Evolutionary conservation across 1,140 invertebrate genomes (phyloP).

Genomic region (Drosophila chauvacae): DNA sequence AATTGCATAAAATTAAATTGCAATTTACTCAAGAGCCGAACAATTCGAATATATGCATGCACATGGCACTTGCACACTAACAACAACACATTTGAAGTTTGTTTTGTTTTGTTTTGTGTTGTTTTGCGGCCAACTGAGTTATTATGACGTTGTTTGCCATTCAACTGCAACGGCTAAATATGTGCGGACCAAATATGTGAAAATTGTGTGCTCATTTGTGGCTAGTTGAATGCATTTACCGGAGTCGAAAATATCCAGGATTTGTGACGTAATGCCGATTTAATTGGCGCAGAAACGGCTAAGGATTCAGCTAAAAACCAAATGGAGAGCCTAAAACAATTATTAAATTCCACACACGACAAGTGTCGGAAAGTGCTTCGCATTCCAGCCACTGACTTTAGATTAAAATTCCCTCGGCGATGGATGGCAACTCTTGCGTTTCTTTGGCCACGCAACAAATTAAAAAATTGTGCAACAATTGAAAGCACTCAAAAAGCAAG

Average conservation of each 20-base stretch:
- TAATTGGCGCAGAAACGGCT: constrained; percentile 48
- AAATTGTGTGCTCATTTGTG: constrained; percentile 77
- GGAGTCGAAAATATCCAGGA: constrained; percentile 39
- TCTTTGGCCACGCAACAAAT: constrained; percentile 68
- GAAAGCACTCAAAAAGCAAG: constrained; percentile 65
- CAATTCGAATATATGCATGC: constrained; percentile 20
- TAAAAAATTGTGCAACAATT: constrained; percentile 83
- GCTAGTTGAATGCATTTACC: constrained; percentile 73
- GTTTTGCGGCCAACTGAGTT: constrained; percentile 62
- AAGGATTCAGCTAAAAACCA: constrained; percentile 20
- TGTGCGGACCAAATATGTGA: constrained; percentile 40
- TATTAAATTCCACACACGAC: constrained; percentile 6
- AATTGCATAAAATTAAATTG: constrained; percentile 67
- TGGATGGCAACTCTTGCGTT: constrained; percentile 44
- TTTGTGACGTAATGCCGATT: constrained; percentile 51
- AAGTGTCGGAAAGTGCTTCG: constrained; percentile 1
- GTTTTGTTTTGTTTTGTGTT: constrained; percentile 72
- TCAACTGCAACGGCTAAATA: constrained; percentile 32
- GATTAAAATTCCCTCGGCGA: constrained; percentile 63
- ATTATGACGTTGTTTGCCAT: constrained; percentile 66
- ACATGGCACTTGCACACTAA: background rate
- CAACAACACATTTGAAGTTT: constrained; percentile 47
- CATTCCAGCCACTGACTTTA: constrained; percentile 37
- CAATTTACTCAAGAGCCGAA: constrained; percentile 51
- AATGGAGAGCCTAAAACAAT: constrained; percentile 9